Conservation (phyloP, 2,888 invertebrate species). For the Brachyopa scutellaris region DNA sequence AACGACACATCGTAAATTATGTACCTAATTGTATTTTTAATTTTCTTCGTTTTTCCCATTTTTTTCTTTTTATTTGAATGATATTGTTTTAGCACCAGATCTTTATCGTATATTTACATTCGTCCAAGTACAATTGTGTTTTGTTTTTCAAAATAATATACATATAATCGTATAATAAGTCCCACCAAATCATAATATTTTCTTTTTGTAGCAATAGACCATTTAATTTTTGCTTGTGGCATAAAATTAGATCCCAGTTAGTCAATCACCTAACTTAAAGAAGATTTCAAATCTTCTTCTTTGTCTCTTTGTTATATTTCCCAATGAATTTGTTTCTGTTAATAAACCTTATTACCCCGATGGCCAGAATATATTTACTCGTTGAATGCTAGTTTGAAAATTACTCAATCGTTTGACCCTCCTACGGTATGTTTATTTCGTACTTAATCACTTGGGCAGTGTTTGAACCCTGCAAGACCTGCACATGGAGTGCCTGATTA, state of each 20-base stretch:
- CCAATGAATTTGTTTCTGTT: conserved; percentile 9
- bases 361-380: conserved; percentile 14
- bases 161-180: conserved; percentile 57
- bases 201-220: conserved; percentile 29
- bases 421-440: conserved; percentile 84
- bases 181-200: conserved; percentile 43
- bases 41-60: conserved; percentile 10
- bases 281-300: no score
- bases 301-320: conserved; percentile 4
- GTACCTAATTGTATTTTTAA: conserved; percentile 16
- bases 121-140: conserved; percentile 46
- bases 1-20: conserved; percentile 78
- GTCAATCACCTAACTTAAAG: conserved; percentile 24
- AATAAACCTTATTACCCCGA: conserved; percentile 35
- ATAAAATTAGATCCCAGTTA: conserved; percentile 25
- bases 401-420: conserved; percentile 76
- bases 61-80: conserved; percentile 32
- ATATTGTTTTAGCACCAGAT: conserved; percentile 51
- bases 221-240: conserved; percentile 21
- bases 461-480: conserved; percentile 79
- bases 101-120: conserved; percentile 61
- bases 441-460: conserved; percentile 83
- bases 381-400: conserved; percentile 21
- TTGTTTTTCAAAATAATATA: conserved; percentile 41
- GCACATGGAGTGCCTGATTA: conserved; percentile 81